phyloP scores from a whole-genome alignment of 2,113 vertebrate genomes.

The Percina caprodes region DNA sequence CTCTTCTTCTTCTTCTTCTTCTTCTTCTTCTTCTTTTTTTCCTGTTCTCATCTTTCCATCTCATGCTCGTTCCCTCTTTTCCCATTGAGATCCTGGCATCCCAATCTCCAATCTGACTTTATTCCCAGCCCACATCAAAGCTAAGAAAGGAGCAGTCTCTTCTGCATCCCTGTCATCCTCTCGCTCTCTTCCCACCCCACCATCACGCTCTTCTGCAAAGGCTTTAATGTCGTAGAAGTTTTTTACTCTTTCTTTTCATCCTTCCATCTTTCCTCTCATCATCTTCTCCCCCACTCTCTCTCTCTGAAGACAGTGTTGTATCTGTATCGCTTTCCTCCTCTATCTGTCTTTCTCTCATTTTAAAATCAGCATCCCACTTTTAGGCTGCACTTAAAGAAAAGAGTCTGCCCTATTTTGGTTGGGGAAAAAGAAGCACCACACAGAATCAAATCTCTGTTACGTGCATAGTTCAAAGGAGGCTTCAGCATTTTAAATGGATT shows the following conservation, averaged over 20 bases:
- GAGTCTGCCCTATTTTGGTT: slow-evolving; percentile 61
- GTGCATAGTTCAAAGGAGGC: slow-evolving; percentile 65
- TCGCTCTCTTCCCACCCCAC: slow-evolving; percentile 34
- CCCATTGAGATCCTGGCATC: slow-evolving; percentile 71
- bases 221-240: slow-evolving; percentile 72
- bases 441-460: slow-evolving; percentile 61
- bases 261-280: slow-evolving; percentile 55
- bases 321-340: slow-evolving; percentile 58
- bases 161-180: slow-evolving; percentile 71
- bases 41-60: slow-evolving; percentile 59
- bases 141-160: slow-evolving; percentile 62
- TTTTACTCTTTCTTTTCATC: slow-evolving; percentile 33
- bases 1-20: slow-evolving; percentile 15
- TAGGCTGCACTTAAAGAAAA: slow-evolving; percentile 49
- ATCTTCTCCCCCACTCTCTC: slow-evolving; percentile 45
- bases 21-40: slow-evolving; percentile 41
- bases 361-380: slow-evolving; percentile 62
- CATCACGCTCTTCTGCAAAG: slow-evolving; percentile 58
- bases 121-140: slow-evolving; percentile 79
- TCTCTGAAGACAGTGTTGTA: slow-evolving; percentile 60
- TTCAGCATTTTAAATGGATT: slow-evolving; percentile 64
- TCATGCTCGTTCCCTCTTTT: slow-evolving; percentile 56
- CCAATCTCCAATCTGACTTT: slow-evolving; percentile 75
- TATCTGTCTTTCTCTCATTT: slow-evolving; percentile 61
- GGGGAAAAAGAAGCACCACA: neutral